A percentile compares a stretch with the other conserved stretches of the same genome.
Evolutionary conservation across 1,140 invertebrate genomes (phyloP).

Genomic region (Heliconius hewitsoni): DNA sequence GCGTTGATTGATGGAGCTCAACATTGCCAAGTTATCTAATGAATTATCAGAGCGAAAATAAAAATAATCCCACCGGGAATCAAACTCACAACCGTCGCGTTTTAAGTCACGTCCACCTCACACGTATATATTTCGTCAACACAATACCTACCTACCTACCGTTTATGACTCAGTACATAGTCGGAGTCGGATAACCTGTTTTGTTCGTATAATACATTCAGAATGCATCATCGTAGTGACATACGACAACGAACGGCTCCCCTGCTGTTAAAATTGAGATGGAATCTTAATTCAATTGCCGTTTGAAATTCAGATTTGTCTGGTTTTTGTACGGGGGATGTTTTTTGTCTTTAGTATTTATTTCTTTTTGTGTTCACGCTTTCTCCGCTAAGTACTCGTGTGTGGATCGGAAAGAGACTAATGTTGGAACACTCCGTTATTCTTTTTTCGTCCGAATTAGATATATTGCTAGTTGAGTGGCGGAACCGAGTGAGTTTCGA

Average conservation of each 20-base stretch:
- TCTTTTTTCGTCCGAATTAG: too few species aligned
- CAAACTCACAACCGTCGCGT: not conserved
- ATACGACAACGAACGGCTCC: not conserved
- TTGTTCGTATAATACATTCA: constrained; percentile 18
- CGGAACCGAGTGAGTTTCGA: too few species aligned
- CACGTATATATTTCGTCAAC: not conserved
- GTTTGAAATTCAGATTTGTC: not conserved
- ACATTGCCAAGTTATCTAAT: too few species aligned
- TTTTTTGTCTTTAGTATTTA: not conserved
- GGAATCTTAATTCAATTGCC: not conserved
- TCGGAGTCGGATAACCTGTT: constrained; percentile 21
- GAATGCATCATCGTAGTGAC: constrained; percentile 19
- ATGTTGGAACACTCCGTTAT: too few species aligned
- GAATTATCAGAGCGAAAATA: not conserved
- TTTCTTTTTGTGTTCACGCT: not conserved
- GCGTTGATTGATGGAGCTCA: not conserved
- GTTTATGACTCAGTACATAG: constrained; percentile 1
- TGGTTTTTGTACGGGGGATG: not conserved
- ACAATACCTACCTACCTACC: not conserved
- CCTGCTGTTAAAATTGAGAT: not conserved
- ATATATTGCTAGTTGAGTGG: too few species aligned
- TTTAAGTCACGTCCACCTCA: not conserved
- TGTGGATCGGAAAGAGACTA: too few species aligned
- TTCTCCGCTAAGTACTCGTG: too few species aligned
- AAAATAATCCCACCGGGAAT: not conserved